Percentiles rank a stretch among this genome's conserved stretches.
Evolutionary conservation across 2,888 invertebrate genomes (phyloP).

Genomic region (Ennomos fuscantarius): DNA sequence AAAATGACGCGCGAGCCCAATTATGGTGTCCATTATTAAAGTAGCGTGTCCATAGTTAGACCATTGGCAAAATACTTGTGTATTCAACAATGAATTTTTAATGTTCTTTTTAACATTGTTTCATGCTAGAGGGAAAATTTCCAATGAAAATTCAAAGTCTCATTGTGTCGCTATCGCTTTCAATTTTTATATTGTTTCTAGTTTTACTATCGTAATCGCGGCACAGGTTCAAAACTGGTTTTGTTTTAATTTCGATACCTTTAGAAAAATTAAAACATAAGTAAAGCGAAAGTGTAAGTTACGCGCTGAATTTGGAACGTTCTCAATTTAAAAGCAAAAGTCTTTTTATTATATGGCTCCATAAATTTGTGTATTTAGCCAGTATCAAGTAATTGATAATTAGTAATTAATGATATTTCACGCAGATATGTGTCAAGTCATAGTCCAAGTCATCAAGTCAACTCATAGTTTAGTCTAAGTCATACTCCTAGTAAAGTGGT

Average conservation of each 20-base stretch:
- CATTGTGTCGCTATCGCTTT: constrained; percentile 6
- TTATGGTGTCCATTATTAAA: constrained; percentile 71
- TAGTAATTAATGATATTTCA: too few relatives aligned
- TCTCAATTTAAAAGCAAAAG: too few relatives aligned
- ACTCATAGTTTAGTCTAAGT: too few relatives aligned
- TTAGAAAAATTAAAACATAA: neutral
- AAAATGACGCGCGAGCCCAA: constrained; percentile 71
- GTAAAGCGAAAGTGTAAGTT: neutral
- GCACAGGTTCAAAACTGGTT: too few relatives aligned
- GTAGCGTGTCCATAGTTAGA: constrained; percentile 66
- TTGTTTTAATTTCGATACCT: too few relatives aligned
- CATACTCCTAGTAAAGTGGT: too few relatives aligned
- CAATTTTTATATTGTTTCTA: neutral
- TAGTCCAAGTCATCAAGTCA: too few relatives aligned
- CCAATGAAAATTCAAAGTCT: constrained; percentile 33
- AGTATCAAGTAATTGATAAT: too few relatives aligned
- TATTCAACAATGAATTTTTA: constrained; percentile 64
- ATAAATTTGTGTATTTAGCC: too few relatives aligned
- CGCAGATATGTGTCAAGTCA: too few relatives aligned
- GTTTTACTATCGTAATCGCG: neutral
- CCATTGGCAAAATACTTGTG: constrained; percentile 71
- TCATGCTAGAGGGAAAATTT: constrained; percentile 44
- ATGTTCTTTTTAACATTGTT: constrained; percentile 46
- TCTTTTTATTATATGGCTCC: too few relatives aligned
- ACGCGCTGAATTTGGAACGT: too few relatives aligned